A percentile compares a stretch with the other conserved stretches of the same genome.
These are phyloP conservation scores for Okamejei kenojei DNA, from an alignment of 2,797 vertebrate species.

Conservation along the genomic window DNA sequence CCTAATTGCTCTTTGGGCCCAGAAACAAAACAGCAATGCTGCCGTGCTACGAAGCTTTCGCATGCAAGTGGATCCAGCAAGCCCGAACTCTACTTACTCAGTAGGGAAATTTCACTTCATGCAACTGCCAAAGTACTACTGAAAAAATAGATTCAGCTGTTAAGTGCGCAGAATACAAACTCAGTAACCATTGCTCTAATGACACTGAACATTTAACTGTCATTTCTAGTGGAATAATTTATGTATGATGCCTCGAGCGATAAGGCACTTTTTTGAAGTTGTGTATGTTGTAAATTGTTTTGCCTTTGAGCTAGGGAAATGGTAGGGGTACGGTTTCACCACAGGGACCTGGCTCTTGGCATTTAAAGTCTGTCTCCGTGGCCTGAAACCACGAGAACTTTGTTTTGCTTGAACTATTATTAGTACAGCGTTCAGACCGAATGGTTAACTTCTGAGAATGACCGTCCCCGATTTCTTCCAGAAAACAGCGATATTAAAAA, in stretches of 20 bases:
- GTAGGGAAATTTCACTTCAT: conserved; percentile 13
- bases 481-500: conserved; percentile 49
- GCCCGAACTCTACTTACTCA: not conserved
- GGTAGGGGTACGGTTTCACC: conserved; percentile 65
- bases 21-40: not conserved
- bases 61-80: conserved; percentile 20
- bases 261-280: conserved; percentile 64
- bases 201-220: conserved; percentile 69
- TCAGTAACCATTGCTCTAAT: conserved; percentile 71
- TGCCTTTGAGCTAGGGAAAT: conserved; percentile 67
- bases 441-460: conserved; percentile 62
- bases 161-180: conserved; percentile 62
- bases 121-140: conserved; percentile 32
- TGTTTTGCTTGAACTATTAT: conserved; percentile 72
- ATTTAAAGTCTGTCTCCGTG: conserved; percentile 57
- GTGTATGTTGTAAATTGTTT: conserved; percentile 67
- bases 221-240: conserved; percentile 78
- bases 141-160: conserved; percentile 23
- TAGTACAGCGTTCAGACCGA: conserved; percentile 66
- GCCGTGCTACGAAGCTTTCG: not conserved
- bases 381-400: conserved; percentile 63
- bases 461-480: conserved; percentile 57
- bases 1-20: not conserved
- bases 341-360: conserved; percentile 58
- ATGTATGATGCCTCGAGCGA: conserved; percentile 66